phyloP scores from a whole-genome alignment of 2,797 vertebrate genomes.

The Lepilemur ruficaudatus region DNA sequence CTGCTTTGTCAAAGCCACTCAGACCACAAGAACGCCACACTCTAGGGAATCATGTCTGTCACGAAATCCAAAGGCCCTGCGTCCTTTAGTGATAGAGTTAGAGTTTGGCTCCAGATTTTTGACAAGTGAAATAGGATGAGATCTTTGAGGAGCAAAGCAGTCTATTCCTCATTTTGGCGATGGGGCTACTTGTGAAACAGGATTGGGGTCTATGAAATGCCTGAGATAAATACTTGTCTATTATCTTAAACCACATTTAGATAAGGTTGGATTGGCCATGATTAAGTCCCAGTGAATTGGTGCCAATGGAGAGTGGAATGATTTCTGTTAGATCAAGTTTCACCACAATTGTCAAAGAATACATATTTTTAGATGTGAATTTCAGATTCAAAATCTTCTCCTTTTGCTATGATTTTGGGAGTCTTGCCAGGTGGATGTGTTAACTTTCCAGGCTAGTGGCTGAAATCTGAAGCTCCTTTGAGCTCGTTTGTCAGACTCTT shows the following conservation, averaged over 20 bases:
- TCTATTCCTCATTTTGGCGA: neutral
- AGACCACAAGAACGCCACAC: neutral
- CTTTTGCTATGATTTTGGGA: conserved; percentile 57
- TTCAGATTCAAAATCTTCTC: conserved; percentile 62
- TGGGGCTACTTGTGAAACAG: conserved; percentile 18
- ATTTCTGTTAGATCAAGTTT: conserved; percentile 60
- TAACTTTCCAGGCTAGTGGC: conserved; percentile 48
- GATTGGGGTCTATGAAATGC: conserved; percentile 45
- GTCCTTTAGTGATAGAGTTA: neutral
- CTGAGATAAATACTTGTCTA: conserved; percentile 27
- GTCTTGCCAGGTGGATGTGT: conserved; percentile 67
- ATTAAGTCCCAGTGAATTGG: conserved; percentile 32
- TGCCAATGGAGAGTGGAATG: conserved; percentile 55
- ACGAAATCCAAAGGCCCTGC: neutral
- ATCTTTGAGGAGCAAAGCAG: neutral
- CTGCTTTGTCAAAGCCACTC: neutral
- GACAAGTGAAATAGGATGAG: neutral
- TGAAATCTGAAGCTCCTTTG: conserved; percentile 69
- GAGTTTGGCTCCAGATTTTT: neutral
- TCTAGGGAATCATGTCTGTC: neutral
- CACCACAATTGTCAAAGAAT: conserved; percentile 63
- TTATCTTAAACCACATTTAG: conserved; percentile 66
- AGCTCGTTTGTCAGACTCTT: conserved; percentile 55
- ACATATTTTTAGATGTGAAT: conserved; percentile 64
- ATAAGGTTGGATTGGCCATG: conserved; percentile 57